Conservation (phyloP, 2,113 vertebrate genomes). For the Clarias macrocephalus region DNA sequence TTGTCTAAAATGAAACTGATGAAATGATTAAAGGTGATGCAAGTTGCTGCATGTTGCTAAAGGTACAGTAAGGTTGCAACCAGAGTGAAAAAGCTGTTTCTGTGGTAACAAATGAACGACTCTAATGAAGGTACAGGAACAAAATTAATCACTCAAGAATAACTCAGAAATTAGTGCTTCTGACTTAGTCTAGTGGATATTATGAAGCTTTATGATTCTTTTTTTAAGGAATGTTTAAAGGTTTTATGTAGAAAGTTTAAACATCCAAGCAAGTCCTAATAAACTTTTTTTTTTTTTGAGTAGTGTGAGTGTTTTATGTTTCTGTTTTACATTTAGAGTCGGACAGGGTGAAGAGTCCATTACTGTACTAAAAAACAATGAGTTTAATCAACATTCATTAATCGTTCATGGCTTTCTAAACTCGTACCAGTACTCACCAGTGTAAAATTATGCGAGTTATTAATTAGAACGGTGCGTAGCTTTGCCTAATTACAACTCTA, state of each 20-base stretch:
- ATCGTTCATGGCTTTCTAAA: neutral
- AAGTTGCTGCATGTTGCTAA: neutral
- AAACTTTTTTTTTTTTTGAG: neutral
- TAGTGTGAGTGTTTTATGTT: no score
- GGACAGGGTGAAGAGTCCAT: neutral
- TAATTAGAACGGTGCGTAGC: neutral
- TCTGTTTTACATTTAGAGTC: neutral
- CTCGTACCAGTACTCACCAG: neutral
- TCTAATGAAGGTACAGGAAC: neutral
- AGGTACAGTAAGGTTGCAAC: neutral
- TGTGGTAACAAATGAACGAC: neutral
- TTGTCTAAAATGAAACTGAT: neutral
- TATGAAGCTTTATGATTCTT: neutral
- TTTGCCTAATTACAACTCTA: neutral
- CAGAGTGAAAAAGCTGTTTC: neutral
- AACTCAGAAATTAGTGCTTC: neutral
- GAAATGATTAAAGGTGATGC: neutral
- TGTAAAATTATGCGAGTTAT: neutral
- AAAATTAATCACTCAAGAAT: no score
- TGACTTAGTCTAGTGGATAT: no score
- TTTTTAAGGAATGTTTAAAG: neutral
- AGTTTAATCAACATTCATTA: slow-evolving; percentile 2
- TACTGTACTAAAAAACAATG: neutral
- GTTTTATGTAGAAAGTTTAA: neutral
- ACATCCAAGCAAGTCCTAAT: neutral